Base-by-base conservation (phyloP, 2,113 vertebrate species). In the Pampusana beccarii region DNA sequence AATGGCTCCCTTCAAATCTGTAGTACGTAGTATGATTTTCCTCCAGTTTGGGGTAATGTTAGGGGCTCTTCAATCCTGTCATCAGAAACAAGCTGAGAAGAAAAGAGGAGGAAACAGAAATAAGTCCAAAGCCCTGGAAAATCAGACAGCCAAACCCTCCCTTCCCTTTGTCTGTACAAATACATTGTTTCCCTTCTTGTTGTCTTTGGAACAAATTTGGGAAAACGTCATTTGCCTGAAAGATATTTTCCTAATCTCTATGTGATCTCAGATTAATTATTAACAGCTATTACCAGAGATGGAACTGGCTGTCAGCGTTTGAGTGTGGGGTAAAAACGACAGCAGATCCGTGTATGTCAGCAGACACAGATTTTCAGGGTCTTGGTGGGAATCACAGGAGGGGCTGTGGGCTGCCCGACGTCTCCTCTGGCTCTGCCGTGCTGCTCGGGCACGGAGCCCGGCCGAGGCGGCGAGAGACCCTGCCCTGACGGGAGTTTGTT, bases 121-220 rank as follows among this genome's bases (percentile, higher is more conserved):
- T n/a, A 62, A 89, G 40, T 85, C 50, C 62, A 93, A 93, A 86
- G 4, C 48, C n/a, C 54, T 71, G 60, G 57, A 92, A 97, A 95
- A 95, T 74, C 65, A 71, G 83, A 48, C 51, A 91, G 77, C 23
- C 61, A 84, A 94, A 74, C 51, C 16, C 46, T 80, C 66, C 65
- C 44, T 87, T 57, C 78, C 62, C 77, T 93, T 95, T 93, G 69
- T 95, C 51, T 88, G 19, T 54, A 48, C 2, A 16, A 93, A 84
- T 17, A 86, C 53, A 67, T 31, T 66, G 26, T 51, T 92, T 86
- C 57, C n/a, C 15, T 84, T 78, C 46, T 79, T n/a, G 28, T 80
- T 88, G 46, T 46, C 60, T 86, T 67, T 33, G 29, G 40, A 84
- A 91, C 5, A 79, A 92, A 93, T 74, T 79, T 64, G 42, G 72